Evolutionary conservation across 2,888 invertebrate genomes (phyloP).

Genomic region (Drosophila cracens): DNA sequence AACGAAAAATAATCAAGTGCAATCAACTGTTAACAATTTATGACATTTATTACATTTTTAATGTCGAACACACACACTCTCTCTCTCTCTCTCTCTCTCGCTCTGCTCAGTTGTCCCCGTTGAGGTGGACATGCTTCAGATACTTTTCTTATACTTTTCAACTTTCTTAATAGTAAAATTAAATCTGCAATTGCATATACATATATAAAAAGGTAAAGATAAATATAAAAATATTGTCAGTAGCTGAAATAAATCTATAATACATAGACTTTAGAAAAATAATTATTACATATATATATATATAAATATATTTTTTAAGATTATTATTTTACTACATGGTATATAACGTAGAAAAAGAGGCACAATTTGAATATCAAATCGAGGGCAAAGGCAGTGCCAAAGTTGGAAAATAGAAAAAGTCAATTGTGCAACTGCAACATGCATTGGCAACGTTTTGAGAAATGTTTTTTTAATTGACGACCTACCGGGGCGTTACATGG

Average conservation of each 20-base stretch:
- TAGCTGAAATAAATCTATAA: not conserved
- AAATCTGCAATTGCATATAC: not conserved
- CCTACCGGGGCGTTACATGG: slow-evolving; percentile 17
- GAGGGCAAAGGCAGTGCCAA: slow-evolving; percentile 13
- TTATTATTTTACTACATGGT: slow-evolving; percentile 25
- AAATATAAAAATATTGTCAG: not conserved
- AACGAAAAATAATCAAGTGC: slow-evolving; percentile 61
- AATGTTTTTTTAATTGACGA: slow-evolving; percentile 44
- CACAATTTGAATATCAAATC: slow-evolving; percentile 52
- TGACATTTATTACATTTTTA: slow-evolving; percentile 73
- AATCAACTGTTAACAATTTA: slow-evolving; percentile 78
- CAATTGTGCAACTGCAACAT: slow-evolving; percentile 27
- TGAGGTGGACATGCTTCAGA: not conserved
- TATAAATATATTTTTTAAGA: too few species aligned
- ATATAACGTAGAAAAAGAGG: slow-evolving; percentile 16
- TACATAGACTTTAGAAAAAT: not conserved
- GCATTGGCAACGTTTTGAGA: slow-evolving; percentile 11
- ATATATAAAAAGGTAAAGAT: not conserved
- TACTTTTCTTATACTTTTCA: not conserved
- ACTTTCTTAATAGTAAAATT: not conserved
- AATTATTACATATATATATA: too few species aligned
- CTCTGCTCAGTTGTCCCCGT: not conserved
- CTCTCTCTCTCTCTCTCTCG: not conserved
- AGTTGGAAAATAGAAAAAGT: slow-evolving; percentile 21
- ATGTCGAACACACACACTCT: slow-evolving; percentile 22